Evolutionary conservation across 2,113 vertebrate species (phyloP).

Genomic region (Myrmophylax atrothorax): DNA sequence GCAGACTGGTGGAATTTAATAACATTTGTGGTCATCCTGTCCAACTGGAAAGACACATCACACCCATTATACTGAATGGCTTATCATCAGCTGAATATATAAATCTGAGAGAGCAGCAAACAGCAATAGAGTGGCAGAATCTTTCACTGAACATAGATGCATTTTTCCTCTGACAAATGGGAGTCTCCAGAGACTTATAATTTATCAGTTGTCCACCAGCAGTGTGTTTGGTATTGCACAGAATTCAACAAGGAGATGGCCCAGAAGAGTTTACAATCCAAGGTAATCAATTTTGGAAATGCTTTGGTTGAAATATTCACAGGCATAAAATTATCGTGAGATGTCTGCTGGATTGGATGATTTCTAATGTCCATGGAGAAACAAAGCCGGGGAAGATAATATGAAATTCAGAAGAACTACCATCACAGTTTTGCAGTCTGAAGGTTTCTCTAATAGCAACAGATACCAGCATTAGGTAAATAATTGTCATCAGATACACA

Average conservation of each 20-base stretch:
- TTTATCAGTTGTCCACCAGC: not conserved
- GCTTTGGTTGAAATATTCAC: not conserved
- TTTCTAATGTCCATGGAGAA: not conserved
- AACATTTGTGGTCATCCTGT: constrained; percentile 60
- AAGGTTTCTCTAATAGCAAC: not conserved
- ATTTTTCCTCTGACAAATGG: constrained; percentile 31
- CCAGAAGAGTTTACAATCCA: not conserved
- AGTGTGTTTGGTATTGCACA: not conserved
- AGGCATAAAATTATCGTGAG: not conserved
- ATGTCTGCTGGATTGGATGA: not conserved
- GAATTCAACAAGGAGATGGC: not conserved
- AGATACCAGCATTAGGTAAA: not conserved
- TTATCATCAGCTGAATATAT: constrained; percentile 53
- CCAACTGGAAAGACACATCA: constrained; percentile 65
- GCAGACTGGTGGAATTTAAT: constrained; percentile 62
- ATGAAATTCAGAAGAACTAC: not conserved
- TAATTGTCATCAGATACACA: not conserved
- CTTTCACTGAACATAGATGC: constrained; percentile 27
- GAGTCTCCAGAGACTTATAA: not conserved
- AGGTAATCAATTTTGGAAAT: not conserved
- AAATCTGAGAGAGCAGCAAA: constrained; percentile 46
- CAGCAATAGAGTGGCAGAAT: constrained; percentile 22
- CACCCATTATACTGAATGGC: constrained; percentile 26
- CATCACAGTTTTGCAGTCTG: not conserved
- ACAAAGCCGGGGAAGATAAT: not conserved